Conservation (phyloP, 2,113 vertebrate species). For the Zosterops borbonicus region DNA sequence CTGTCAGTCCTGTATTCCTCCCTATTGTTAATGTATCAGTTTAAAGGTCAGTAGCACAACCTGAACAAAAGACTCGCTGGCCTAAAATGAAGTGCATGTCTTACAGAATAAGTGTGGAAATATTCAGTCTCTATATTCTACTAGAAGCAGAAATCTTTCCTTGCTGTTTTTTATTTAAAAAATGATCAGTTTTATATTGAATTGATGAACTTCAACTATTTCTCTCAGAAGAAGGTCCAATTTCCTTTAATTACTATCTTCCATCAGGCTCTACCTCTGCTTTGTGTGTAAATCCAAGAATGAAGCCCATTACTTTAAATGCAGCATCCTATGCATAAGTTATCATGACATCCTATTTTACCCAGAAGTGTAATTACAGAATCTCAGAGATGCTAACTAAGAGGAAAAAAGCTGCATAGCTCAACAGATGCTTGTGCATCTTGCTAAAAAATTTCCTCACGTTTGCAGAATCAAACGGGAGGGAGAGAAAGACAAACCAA, state of each 20-base stretch:
- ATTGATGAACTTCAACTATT: not conserved
- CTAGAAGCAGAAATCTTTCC: not conserved
- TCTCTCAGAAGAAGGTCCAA: not conserved
- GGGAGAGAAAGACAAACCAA: slow-evolving; percentile 2
- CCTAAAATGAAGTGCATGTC: not conserved
- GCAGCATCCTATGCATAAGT: not conserved
- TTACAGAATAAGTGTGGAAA: not conserved
- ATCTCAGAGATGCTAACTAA: slow-evolving; percentile 56
- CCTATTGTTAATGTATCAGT: not conserved
- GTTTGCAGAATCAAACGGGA: slow-evolving; percentile 29
- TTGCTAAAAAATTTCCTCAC: slow-evolving; percentile 14
- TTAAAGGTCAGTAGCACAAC: not conserved
- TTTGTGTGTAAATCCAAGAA: not conserved
- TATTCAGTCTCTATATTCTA: not conserved
- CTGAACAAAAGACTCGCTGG: not conserved
- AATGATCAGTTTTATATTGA: not conserved
- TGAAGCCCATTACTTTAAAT: not conserved
- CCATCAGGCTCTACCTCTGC: not conserved
- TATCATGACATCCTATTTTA: slow-evolving; percentile 33
- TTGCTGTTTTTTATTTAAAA: not conserved
- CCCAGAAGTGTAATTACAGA: slow-evolving; percentile 54
- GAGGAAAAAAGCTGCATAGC: slow-evolving; percentile 45
- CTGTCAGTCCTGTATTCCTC: not conserved
- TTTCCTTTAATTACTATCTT: not conserved
- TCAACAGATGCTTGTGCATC: slow-evolving; percentile 53